phyloP scores from a whole-genome alignment of 2,888 invertebrate species.

The Mythimna vitellina region DNA sequence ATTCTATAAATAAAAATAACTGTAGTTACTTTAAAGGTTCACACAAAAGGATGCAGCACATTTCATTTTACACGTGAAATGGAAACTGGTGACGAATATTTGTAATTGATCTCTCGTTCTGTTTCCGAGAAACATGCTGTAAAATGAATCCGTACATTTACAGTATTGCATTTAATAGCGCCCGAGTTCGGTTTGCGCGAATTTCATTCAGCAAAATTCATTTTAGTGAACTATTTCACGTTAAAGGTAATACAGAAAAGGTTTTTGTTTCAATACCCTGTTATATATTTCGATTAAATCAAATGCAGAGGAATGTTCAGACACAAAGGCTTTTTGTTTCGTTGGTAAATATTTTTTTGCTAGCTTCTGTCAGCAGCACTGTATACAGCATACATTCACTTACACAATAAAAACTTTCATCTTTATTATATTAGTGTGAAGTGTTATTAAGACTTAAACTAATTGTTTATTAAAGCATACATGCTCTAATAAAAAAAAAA shows the following conservation, averaged over 20 bases:
- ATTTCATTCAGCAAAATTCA: slow-evolving; percentile 28
- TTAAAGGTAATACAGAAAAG: neutral
- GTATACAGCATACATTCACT: no score
- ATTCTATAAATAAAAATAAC: neutral
- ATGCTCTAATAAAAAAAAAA: no score
- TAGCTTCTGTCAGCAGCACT: no score
- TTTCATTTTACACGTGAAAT: slow-evolving; percentile 12
- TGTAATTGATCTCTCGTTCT: slow-evolving; percentile 19
- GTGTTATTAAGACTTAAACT: neutral
- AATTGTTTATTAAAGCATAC: neutral
- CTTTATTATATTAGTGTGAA: neutral
- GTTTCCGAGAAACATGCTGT: slow-evolving; percentile 25
- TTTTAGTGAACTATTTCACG: slow-evolving; percentile 19
- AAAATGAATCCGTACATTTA: slow-evolving; percentile 23
- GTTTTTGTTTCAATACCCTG: slow-evolving; percentile 9
- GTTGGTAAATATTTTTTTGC: neutral
- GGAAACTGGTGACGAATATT: slow-evolving; percentile 7
- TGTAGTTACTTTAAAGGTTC: neutral
- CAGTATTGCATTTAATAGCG: slow-evolving; percentile 27
- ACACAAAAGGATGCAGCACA: slow-evolving; percentile 15
- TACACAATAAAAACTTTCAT: no score
- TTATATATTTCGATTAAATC: slow-evolving; percentile 14
- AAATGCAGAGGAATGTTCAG: neutral
- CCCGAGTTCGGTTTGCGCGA: slow-evolving; percentile 10
- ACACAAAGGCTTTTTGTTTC: neutral